Percentiles rank a stretch among this genome's conserved stretches.
phyloP scores from a whole-genome alignment of 2,113 vertebrate genomes.

The Sylvietta virens region DNA sequence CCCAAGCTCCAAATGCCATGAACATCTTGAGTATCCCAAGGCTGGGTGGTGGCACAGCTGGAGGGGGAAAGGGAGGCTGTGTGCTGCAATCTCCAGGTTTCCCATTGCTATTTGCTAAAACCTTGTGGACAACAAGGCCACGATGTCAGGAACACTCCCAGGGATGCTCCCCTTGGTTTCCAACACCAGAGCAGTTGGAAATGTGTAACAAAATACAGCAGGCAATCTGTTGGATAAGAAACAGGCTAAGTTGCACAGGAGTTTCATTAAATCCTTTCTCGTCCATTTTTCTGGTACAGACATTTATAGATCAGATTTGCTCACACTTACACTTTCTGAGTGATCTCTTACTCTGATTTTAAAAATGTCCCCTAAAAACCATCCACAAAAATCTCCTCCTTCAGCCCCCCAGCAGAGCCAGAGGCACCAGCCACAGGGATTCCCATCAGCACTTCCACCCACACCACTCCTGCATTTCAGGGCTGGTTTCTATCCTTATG shows the following conservation, averaged over 20 bases:
- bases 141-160: accelerated
- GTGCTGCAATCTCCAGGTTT: neutral
- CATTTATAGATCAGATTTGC: neutral
- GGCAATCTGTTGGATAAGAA: neutral
- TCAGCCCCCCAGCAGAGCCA: neutral
- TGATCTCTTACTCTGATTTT: neutral
- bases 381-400: neutral
- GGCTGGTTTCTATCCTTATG: neutral
- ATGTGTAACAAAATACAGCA: neutral
- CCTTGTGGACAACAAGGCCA: neutral
- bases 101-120: neutral
- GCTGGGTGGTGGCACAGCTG: neutral
- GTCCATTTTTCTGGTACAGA: neutral
- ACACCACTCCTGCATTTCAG: neutral
- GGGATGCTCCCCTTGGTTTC: neutral
- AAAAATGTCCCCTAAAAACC: neutral
- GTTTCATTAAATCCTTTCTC: neutral
- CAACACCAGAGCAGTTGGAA: neutral
- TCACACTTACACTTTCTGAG: neutral
- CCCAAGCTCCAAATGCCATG: neutral
- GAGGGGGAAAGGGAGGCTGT: neutral
- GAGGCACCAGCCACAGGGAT: too few species aligned
- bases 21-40: neutral
- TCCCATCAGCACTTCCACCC: neutral
- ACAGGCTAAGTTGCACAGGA: neutral